Conservation (phyloP, 1,140 invertebrate species). For the Scaptodrosophila lebanonensis region DNA sequence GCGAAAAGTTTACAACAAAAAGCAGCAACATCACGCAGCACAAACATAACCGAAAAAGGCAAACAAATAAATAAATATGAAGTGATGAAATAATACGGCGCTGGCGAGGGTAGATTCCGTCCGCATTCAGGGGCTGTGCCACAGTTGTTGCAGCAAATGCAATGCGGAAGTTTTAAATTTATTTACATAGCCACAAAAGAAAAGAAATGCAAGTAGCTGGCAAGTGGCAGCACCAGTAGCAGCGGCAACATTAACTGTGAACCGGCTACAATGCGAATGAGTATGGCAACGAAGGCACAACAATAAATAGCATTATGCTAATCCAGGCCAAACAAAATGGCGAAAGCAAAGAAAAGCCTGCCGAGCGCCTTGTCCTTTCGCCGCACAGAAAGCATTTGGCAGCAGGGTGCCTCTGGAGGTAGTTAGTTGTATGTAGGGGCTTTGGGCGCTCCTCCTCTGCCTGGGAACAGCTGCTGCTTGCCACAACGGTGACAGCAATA, state of each 20-base stretch:
- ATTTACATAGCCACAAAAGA: slow-evolving; percentile 49
- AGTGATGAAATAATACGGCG: neutral
- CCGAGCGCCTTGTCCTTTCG: slow-evolving; percentile 7
- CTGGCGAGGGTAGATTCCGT: slow-evolving; percentile 9
- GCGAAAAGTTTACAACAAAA: slow-evolving; percentile 37
- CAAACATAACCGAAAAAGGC: slow-evolving; percentile 8
- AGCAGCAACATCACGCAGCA: too few relatives aligned
- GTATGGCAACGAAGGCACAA: slow-evolving; percentile 59
- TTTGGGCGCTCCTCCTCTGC: slow-evolving; percentile 23
- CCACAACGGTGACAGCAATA: too few relatives aligned
- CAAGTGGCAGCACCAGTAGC: neutral
- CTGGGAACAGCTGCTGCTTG: slow-evolving; percentile 50
- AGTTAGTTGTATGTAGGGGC: slow-evolving; percentile 12
- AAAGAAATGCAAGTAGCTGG: slow-evolving; percentile 38
- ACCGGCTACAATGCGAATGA: slow-evolving; percentile 31
- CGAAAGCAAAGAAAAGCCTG: slow-evolving; percentile 57
- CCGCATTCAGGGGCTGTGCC: neutral
- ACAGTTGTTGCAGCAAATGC: slow-evolving; percentile 24
- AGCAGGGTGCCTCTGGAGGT: slow-evolving; percentile 3
- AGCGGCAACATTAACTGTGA: slow-evolving; percentile 53
- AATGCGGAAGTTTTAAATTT: slow-evolving; percentile 44
- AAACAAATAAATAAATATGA: slow-evolving; percentile 25
- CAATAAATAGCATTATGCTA: slow-evolving; percentile 74
- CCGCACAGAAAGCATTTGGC: neutral
- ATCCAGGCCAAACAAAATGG: slow-evolving; percentile 64